Percentiles rank a stretch among this genome's conserved stretches.
These are phyloP conservation scores for Pipistrellus kuhlii DNA, from an alignment of 2,797 vertebrate genomes.

Conservation along the genomic window DNA sequence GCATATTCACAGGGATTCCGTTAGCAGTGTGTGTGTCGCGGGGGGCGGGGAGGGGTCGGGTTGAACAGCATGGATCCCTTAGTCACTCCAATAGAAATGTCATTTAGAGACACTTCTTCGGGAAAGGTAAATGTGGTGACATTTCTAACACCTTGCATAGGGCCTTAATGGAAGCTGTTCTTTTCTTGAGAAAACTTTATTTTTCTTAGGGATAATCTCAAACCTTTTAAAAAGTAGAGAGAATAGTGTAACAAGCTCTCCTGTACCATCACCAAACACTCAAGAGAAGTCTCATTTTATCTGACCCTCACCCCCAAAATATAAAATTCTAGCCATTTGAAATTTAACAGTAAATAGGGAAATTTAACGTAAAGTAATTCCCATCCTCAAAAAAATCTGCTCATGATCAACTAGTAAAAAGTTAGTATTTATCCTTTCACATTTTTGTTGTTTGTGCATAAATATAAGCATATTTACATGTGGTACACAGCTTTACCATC, in stretches of 20 bases:
- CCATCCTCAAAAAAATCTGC: not conserved
- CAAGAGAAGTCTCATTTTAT: not conserved
- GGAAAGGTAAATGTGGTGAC: too few species aligned
- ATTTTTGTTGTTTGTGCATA: not conserved
- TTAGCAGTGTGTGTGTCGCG: too few species aligned
- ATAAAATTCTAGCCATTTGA: not conserved
- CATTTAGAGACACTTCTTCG: not conserved
- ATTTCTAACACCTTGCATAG: not conserved
- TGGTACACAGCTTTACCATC: not conserved
- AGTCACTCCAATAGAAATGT: not conserved
- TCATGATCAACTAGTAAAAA: not conserved
- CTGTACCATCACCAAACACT: too few species aligned
- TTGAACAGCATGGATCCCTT: not conserved
- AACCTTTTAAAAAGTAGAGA: not conserved
- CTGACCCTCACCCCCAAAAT: not conserved
- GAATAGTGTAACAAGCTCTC: not conserved
- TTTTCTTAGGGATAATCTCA: not conserved
- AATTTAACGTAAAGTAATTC: constrained; percentile 10
- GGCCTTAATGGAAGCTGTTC: not conserved
- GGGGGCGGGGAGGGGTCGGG: not conserved
- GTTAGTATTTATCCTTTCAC: not conserved
- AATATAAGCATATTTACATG: not conserved
- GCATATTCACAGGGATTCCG: not conserved
- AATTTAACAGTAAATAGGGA: constrained; percentile 15
- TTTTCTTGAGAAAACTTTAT: constrained; percentile 15